Evolutionary conservation across 2,113 vertebrate species (phyloP).

Genomic region (Tichodroma muraria): DNA sequence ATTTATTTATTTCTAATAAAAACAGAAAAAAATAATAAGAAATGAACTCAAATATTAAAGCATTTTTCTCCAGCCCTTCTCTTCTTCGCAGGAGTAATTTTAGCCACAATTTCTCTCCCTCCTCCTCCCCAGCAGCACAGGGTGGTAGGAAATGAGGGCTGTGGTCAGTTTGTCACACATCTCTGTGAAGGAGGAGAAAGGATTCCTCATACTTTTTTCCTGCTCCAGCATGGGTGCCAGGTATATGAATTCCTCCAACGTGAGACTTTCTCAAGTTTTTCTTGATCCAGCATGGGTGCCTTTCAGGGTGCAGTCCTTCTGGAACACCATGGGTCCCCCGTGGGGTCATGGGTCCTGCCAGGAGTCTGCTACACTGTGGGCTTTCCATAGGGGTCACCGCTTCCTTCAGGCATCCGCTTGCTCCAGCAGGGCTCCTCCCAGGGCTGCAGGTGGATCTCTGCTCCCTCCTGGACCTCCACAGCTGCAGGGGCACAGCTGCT

Average conservation of each 20-base stretch:
- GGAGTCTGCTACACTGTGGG: background rate
- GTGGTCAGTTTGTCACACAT: no score
- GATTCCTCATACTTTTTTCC: background rate
- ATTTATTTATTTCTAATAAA: background rate
- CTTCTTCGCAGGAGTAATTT: background rate
- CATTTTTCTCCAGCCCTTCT: fast-evolving
- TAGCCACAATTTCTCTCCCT: background rate
- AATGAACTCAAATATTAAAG: background rate
- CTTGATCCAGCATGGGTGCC: fast-evolving
- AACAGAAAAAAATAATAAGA: background rate
- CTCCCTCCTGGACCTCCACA: background rate
- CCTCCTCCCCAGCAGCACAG: background rate
- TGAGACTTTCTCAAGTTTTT: background rate
- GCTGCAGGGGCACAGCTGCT: background rate
- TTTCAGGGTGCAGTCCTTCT: background rate
- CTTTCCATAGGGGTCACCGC: background rate
- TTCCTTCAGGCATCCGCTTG: background rate
- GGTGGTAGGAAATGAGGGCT: background rate
- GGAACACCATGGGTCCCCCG: fast-evolving
- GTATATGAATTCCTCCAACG: background rate
- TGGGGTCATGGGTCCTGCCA: background rate
- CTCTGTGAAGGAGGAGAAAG: background rate
- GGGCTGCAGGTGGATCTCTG: background rate
- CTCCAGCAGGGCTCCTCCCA: background rate
- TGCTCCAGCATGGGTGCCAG: background rate